Evolutionary conservation across 2,888 invertebrate species (phyloP).

Genomic region (Mantis religiosa): DNA sequence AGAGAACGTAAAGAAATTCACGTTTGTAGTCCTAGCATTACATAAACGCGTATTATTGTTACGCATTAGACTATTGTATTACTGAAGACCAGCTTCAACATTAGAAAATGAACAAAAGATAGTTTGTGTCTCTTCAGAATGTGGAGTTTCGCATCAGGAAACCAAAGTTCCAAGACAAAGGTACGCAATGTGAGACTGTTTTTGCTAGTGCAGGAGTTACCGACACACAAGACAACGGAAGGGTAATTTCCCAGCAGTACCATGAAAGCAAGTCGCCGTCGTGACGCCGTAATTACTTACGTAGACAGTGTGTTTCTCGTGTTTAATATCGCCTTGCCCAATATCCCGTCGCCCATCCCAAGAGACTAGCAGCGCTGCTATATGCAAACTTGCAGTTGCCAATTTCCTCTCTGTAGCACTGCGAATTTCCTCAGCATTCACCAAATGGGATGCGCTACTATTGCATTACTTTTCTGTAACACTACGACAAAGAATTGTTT

Average conservation of each 20-base stretch:
- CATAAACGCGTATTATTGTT: too few species aligned
- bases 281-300: constrained; percentile 20
- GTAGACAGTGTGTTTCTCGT: background rate
- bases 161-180: background rate
- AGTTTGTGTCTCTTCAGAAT: too few species aligned
- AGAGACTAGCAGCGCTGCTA: background rate
- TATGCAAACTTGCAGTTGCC: background rate
- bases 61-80: too few species aligned
- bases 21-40: too few species aligned
- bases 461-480: too few species aligned
- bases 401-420: background rate
- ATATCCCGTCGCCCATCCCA: background rate
- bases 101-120: too few species aligned
- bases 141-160: background rate
- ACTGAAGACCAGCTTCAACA: too few species aligned
- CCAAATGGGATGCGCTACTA: background rate
- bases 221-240: background rate
- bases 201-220: background rate
- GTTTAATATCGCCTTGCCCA: constrained; percentile 6
- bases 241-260: constrained; percentile 25
- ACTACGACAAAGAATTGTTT: too few species aligned
- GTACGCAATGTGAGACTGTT: background rate
- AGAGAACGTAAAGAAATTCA: too few species aligned
- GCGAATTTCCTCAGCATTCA: background rate
- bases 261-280: constrained; percentile 19